phyloP scores from a whole-genome alignment of 2,113 vertebrate genomes.

The Acinonyx jubatus region DNA sequence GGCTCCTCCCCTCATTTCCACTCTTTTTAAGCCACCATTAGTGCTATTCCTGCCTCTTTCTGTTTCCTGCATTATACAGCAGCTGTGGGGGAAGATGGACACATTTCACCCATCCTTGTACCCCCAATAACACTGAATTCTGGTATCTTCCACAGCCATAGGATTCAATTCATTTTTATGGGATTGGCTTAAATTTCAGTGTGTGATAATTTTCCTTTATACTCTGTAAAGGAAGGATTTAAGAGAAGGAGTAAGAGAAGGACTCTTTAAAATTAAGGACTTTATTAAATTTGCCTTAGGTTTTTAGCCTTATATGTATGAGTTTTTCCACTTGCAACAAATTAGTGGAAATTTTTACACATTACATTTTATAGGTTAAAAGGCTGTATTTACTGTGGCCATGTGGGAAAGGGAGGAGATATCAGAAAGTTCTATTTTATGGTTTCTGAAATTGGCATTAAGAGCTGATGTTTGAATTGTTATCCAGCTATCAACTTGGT shows the following conservation, averaged over 20 bases:
- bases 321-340: neutral
- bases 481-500: neutral
- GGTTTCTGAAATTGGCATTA: slow-evolving; percentile 17
- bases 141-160: neutral
- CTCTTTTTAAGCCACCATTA: neutral
- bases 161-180: neutral
- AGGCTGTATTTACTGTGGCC: neutral
- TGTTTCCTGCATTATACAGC: neutral
- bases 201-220: neutral
- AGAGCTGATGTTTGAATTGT: neutral
- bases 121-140: neutral
- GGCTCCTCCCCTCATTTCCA: neutral
- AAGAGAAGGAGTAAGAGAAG: too few relatives aligned
- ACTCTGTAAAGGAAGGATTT: neutral
- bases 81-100: neutral
- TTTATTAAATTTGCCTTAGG: neutral
- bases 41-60: neutral
- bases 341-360: neutral
- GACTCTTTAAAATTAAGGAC: neutral
- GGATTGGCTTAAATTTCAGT: neutral
- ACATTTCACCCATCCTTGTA: neutral
- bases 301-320: neutral
- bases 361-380: neutral
- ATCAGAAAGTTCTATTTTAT: neutral
- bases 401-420: neutral